These are phyloP conservation scores for Rhagonycha lutea DNA, from an alignment of 2,888 invertebrate genomes.

Conservation along the genomic window DNA sequence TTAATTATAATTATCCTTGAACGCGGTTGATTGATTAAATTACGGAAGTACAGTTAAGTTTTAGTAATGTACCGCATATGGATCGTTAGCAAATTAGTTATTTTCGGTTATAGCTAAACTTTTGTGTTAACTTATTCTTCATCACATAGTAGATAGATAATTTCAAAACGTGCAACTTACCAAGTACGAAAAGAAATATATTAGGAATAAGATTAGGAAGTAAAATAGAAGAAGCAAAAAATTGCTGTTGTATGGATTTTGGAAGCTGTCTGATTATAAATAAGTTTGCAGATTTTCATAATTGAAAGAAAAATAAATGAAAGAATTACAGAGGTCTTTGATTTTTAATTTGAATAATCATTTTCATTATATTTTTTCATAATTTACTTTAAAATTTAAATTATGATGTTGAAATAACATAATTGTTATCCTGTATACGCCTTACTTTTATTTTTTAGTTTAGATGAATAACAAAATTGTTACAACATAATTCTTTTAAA, in stretches of 20 bases:
- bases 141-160: background rate
- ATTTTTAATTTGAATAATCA: no score
- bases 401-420: background rate
- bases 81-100: background rate
- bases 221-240: background rate
- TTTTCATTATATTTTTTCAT: no score
- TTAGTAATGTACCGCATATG: background rate
- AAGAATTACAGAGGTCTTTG: no score
- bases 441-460: background rate
- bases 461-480: background rate
- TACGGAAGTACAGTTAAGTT: constrained; percentile 29
- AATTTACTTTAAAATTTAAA: background rate
- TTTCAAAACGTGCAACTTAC: background rate
- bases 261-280: background rate
- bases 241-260: background rate
- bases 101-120: background rate
- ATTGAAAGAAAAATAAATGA: no score
- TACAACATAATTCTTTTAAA: background rate
- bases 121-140: background rate
- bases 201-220: background rate
- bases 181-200: background rate
- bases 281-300: no score
- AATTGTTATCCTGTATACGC: background rate
- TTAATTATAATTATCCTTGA: constrained; percentile 27
- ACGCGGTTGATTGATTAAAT: constrained; percentile 12